Base-by-base conservation (phyloP, 2,113 vertebrate species). In the Suncus etruscus region DNA sequence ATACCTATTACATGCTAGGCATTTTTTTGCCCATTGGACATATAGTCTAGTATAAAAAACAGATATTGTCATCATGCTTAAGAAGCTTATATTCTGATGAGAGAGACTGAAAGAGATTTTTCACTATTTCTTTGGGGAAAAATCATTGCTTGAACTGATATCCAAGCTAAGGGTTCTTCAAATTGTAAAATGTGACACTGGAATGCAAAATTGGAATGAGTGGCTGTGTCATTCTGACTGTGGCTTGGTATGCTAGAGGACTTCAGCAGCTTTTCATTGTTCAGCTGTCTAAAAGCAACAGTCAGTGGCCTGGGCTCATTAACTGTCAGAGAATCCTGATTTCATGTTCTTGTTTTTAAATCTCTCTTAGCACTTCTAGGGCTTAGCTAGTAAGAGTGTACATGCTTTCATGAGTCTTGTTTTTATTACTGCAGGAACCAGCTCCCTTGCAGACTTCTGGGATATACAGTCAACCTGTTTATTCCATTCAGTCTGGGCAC, bases 311-410 rank as follows among this genome's bases (percentile, higher is more conserved):
- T 73, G 51, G 39, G 51, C 66, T 84, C 45, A 69, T 73, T 25
- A 29, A 29, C 11, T 61, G 83, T 80, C 32, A 79, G 22, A 51
- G 32, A 76, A 58, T 61, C 11, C 18, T 16, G 29, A 90, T 78
- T 69, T 69, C 32, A 85, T 39, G 15, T 79, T 92, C 20, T 91
- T 90, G 4, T 31, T 83, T 77, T 76, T 54, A 3, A 22, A 18
- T 29, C 3, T 39, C 16, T 84, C 24, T 89, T 81, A 50, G 82
- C 31, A 84, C n/a, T 47, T 89, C n/a, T 74, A 84, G 65, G 48
- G 7, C n/a, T 94, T 77, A 48, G 58, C 29, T 91, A 72, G 51
- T 76, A 25, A 6, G 45, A 58, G 3, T 78, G 45, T 47, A 12
- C 50, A 15, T 70, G 32, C 31, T 58, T 77, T 54, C 82, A 1